Base-by-base conservation (phyloP, 2,888 invertebrate genomes). In the Pinctada fucata region DNA sequence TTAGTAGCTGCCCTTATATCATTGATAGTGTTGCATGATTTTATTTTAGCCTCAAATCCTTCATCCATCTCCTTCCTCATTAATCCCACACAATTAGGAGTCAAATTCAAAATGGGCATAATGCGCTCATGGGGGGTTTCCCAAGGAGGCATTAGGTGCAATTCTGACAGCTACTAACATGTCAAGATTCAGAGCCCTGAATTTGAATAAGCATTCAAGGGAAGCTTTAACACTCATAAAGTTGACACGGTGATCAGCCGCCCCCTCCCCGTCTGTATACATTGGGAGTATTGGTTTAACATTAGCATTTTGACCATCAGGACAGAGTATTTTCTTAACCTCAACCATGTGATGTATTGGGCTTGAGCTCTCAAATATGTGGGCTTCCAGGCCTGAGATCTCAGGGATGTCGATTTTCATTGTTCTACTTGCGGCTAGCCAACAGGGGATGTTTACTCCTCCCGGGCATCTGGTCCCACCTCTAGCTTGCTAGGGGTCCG, bases 281-380 rank as follows among this genome's bases (percentile, higher is more conserved):
- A 80, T 49, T 69, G 65, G 65, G 13, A 80, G 47, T 50, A 80
- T 71, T 31, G 76, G 78, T 52, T 79, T 77, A 49, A 50, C 63
- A 4, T 71, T 67, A 31, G 16, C 4, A 2, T 48, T 45, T 69
- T 48, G 45, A 10, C 72, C 63, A 49, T 75, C 69, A 74, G 31
- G 48, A 2, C 47, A n/a, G 10, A 70, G 51, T 8, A 82, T 73
- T 10, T 69, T 6, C 3, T 64, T 52, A 3, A 81, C 74, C 58
- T 84, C 84, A 31, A 82, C 65, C 47, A 74, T 68, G 58, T 84
- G 84, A n/a, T 78, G 79, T 8, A 80, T 50, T n/a, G 84, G 82
- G 8, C 63, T 71, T n/a, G 83, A 82, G 3, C 82, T 82, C 69
- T 84, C 77, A n/a, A 83, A 71, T 13, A 65, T 63, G 13, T 76